Evolutionary conservation across 2,113 vertebrate species (phyloP).

Genomic region (Toxotes jaculatrix): DNA sequence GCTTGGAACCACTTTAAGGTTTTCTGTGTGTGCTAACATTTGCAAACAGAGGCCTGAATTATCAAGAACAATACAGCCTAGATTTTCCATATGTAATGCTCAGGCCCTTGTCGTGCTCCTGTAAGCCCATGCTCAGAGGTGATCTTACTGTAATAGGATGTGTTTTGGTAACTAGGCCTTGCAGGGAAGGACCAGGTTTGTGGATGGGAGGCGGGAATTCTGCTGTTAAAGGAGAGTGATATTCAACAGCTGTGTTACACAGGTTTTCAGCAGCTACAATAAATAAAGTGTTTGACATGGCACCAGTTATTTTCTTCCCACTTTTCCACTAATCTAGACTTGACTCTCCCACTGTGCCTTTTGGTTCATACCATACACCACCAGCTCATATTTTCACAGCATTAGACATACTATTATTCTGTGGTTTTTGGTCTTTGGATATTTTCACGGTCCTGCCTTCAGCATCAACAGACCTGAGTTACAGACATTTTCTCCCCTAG

Average conservation of each 20-base stretch:
- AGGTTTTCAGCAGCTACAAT: conserved; percentile 77
- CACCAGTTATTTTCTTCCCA: conserved; percentile 74
- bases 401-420: conserved; percentile 54
- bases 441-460: conserved; percentile 31
- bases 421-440: conserved; percentile 28
- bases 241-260: conserved; percentile 77
- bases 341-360: conserved; percentile 67
- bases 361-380: conserved; percentile 61
- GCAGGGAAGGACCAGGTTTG: conserved; percentile 51
- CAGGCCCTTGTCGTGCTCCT: conserved; percentile 21
- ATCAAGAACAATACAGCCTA: conserved; percentile 31
- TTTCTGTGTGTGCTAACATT: conserved; percentile 35
- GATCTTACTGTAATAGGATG: conserved; percentile 40
- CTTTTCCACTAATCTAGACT: conserved; percentile 68
- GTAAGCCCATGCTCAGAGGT: conserved; percentile 41
- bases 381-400: conserved; percentile 64
- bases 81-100: conserved; percentile 52
- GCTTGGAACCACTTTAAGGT: conserved; percentile 7
- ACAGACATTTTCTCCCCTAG: conserved; percentile 27
- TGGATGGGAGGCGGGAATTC: conserved; percentile 43
- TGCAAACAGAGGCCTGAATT: conserved; percentile 50
- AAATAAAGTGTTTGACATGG: conserved; percentile 75
- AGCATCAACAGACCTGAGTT: conserved; percentile 13
- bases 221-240: conserved; percentile 65
- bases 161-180: conserved; percentile 48